Evolutionary conservation across 2,888 invertebrate species (phyloP), one percentile per base, ranked within the genome.

Genomic region (Drosophila formosana): DNA sequence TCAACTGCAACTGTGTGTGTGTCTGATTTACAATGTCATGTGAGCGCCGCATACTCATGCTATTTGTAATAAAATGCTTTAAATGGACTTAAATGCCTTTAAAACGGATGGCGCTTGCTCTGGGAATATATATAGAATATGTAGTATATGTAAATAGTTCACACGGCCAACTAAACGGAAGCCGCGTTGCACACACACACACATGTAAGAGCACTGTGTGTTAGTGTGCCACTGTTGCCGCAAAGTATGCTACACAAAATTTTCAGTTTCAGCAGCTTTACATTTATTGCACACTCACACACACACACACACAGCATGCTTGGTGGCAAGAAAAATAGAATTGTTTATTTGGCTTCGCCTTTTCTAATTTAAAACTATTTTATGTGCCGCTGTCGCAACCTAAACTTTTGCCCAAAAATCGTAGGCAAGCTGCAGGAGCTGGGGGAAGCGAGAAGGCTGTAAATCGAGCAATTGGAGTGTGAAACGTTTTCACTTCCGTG

Each of bases 401-500:
- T 75, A 85, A 83, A 83, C 73, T 78, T 85, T 83, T 85, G 47
- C 32, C 41, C 72, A 79, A 69, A 73, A 78, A 72, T 65, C 64
- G 71, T 60, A 52, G 57, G 26, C 32, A 30, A 23, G 13, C 28
- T 28, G 34, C 11, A 4, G 3, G 11, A 11, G 11, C 34, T 9
- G 11, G 37, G 7, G 7, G 13, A 34, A 11, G 11, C 34, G 26
- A 50, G 39, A 56, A 28, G 30, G 43, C 11, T 62, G 49, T 25
- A 52, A 50, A 75, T 66, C 50, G 68, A 71, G 86, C 87, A 87
- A 88, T 80, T 86, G 86, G 88, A 76, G 84, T 87, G 88, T 87
- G 85, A 89, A 87, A 81, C 87, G 85, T 87, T 83, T 87, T 88
- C 88, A 82, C 80, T 87, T 87, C 86, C 88, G 86, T 87, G 84